Percentiles rank a stretch among this genome's conserved stretches.
Conservation (phyloP, 2,797 vertebrate genomes). For the Chelon auratus region DNA sequence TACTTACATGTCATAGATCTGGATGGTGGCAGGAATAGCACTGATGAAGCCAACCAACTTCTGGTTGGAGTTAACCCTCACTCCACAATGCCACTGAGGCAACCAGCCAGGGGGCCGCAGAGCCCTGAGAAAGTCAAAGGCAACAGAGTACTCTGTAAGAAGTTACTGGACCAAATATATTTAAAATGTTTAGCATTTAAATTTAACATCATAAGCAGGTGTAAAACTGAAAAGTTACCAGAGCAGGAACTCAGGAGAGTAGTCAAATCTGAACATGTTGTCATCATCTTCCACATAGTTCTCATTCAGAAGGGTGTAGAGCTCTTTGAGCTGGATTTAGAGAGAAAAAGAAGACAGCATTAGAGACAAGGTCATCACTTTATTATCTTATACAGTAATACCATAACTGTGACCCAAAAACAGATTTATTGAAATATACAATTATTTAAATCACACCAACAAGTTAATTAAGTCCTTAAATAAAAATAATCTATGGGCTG, state of each 20-base stretch:
- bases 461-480: not conserved
- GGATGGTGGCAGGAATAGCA: slow-evolving; percentile 94
- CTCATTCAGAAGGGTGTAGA: slow-evolving; percentile 97
- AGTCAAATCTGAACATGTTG: slow-evolving; percentile 99
- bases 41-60: slow-evolving; percentile 99
- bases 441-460: not conserved
- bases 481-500: not conserved
- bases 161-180: too few species aligned
- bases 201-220: not conserved
- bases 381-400: not conserved
- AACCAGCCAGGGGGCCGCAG: slow-evolving; percentile 97
- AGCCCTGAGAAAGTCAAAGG: slow-evolving; percentile 84
- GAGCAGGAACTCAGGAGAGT: slow-evolving; percentile 97
- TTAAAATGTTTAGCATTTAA: not conserved
- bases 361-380: not conserved
- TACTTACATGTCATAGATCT: slow-evolving; percentile 94
- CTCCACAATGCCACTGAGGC: slow-evolving; percentile 98
- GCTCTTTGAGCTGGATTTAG: slow-evolving; percentile 91
- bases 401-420: not conserved
- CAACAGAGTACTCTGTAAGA: not conserved
- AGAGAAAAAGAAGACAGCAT: not conserved
- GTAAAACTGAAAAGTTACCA: slow-evolving; percentile 85
- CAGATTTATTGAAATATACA: not conserved
- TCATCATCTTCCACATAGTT: slow-evolving; percentile 99
- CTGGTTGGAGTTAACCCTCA: slow-evolving; percentile 95